Percentiles rank a stretch among this genome's conserved stretches.
phyloP scores from a whole-genome alignment of 2,113 vertebrate genomes.

The Scolopax mira region DNA sequence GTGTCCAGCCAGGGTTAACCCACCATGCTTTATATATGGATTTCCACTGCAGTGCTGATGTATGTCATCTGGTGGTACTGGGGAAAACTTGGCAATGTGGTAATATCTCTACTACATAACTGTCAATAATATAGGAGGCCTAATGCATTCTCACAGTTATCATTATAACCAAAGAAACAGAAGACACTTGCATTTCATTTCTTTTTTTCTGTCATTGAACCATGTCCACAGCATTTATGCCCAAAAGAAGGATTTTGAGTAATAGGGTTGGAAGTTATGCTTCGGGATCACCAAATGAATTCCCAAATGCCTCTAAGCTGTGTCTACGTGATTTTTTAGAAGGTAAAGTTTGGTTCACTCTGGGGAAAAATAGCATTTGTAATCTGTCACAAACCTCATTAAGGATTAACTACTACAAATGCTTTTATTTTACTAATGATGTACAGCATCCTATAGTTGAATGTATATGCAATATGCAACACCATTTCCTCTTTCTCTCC shows the following conservation, averaged over 20 bases:
- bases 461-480: fast-evolving
- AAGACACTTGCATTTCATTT: not conserved
- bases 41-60: not conserved
- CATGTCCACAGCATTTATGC: not conserved
- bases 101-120: not conserved
- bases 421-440: not conserved
- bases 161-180: not conserved
- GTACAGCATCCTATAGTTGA: not conserved
- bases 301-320: not conserved
- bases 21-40: not conserved
- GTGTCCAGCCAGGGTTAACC: not conserved
- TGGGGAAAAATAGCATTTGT: not conserved
- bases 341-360: not conserved
- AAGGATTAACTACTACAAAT: not conserved
- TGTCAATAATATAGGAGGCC: not conserved
- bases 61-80: not conserved
- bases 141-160: not conserved
- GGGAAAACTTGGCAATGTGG: not conserved
- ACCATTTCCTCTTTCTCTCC: not conserved
- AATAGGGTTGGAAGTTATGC: not conserved
- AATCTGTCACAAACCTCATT: not conserved
- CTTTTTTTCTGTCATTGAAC: not conserved
- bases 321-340: not conserved
- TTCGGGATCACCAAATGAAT: not conserved
- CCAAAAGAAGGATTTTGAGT: not conserved